These are phyloP conservation scores for Montipora sp. DNA, from an alignment of 64 coral and sea anemone genomes.

Conservation along the genomic window DNA sequence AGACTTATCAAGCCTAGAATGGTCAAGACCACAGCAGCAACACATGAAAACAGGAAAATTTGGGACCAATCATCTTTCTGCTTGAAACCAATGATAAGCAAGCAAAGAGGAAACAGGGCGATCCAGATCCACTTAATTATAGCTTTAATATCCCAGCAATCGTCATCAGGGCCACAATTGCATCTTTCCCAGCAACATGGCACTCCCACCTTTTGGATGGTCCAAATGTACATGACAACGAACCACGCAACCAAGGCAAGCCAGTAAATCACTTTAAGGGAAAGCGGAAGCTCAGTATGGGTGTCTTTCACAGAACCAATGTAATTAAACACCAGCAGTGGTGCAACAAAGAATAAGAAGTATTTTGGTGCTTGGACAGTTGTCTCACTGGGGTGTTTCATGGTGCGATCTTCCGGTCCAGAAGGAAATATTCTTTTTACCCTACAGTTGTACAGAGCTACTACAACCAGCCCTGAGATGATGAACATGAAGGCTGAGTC, in stretches of 20 bases:
- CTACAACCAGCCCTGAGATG: conserved; percentile 81
- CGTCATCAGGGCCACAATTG: not conserved
- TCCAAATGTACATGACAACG: conserved; percentile 71
- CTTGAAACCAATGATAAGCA: conserved; percentile 65
- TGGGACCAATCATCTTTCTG: conserved; percentile 76
- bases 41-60: conserved; percentile 90
- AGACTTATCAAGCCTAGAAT: conserved; percentile 79
- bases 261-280: conserved; percentile 83
- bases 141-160: not conserved
- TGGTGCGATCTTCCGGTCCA: not conserved
- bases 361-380: conserved; percentile 88
- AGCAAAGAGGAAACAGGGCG: conserved; percentile 78
- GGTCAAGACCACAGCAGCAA: conserved; percentile 68
- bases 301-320: conserved; percentile 81
- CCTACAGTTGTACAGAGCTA: conserved; percentile 77
- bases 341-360: conserved; percentile 92
- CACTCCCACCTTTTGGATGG: conserved; percentile 73
- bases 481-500: conserved; percentile 97
- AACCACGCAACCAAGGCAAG: conserved; percentile 69
- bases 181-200: conserved; percentile 3
- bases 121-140: conserved; percentile 76
- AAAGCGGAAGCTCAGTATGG: conserved; percentile 44
- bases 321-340: conserved; percentile 83
- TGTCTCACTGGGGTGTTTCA: conserved; percentile 59
- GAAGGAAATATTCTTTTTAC: conserved; percentile 12